Percentiles rank a stretch among this genome's conserved stretches.
phyloP scores from a whole-genome alignment of 2,888 invertebrate genomes.

The Smittia sp. region DNA sequence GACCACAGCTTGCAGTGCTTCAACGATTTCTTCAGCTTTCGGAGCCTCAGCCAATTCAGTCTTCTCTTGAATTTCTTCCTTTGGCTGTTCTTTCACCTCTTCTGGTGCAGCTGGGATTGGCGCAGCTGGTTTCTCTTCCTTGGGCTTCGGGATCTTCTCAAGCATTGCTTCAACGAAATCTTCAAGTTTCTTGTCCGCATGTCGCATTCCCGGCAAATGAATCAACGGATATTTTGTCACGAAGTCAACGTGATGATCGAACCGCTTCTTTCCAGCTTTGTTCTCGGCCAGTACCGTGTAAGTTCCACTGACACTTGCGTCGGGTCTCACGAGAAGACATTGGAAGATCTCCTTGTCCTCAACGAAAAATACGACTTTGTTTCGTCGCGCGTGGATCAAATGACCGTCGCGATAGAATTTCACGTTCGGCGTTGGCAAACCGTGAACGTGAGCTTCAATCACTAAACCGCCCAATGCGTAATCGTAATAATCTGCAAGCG shows the following conservation, averaged over 20 bases:
- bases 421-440: constrained; percentile 56
- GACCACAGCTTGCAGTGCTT: constrained; percentile 41
- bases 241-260: constrained; percentile 38
- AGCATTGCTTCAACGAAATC: constrained; percentile 33
- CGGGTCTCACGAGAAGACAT: constrained; percentile 31
- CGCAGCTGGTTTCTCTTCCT: constrained; percentile 33
- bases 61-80: constrained; percentile 45
- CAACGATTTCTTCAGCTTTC: constrained; percentile 43
- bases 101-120: constrained; percentile 40
- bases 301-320: constrained; percentile 57
- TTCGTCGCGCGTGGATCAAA: constrained; percentile 45
- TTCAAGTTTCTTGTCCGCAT: constrained; percentile 36
- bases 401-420: constrained; percentile 55
- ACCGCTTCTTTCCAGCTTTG: constrained; percentile 60
- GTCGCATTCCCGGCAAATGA: constrained; percentile 31
- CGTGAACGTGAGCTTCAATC: constrained; percentile 49
- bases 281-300: constrained; percentile 76
- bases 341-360: constrained; percentile 34
- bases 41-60: constrained; percentile 44
- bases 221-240: constrained; percentile 32
- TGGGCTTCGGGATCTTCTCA: constrained; percentile 10
- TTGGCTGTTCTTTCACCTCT: constrained; percentile 43
- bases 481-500: constrained; percentile 30
- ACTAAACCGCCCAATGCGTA: constrained; percentile 34
- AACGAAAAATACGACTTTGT: constrained; percentile 33